Base-by-base conservation (phyloP, 53 echinoderm and acorn worm species). In the Zoroaster sp. region DNA sequence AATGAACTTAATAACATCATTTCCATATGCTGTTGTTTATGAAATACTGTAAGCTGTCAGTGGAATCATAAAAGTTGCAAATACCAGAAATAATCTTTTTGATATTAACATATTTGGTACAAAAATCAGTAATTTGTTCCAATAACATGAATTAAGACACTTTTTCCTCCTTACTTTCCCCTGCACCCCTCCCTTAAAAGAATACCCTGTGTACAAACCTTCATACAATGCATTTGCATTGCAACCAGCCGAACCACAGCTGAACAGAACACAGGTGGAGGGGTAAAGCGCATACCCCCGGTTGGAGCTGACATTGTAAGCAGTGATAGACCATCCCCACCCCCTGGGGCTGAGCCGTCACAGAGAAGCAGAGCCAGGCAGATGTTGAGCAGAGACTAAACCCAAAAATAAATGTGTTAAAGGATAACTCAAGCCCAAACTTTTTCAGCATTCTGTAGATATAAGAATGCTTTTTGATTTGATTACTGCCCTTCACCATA, bases 171-270 rank as follows among this genome's bases (percentile, higher is more conserved):
- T 32, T 69, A 15, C 36, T 10, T 28, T 4, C 33, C 10, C 70
- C 33, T 32, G 2, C 65, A n/a, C 28, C 20, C 65, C 65, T 4
- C 70, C n/a, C n/a, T n/a, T n/a, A n/a, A n/a, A n/a, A n/a, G n/a
- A n/a, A n/a, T 33, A n/a, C 35, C 65, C 71, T 9, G 47, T 36
- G 25, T n/a, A 67, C 89, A 41, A 81, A 97, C 97, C 97, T 97
- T 97, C 95, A 97, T 95, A 37, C 97, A 97, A 53, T 97, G 97
- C 97, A 97, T 97, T 75, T 97, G 97, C 95, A 95, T 97, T 18
- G 97, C 95, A 21, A 97, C 95, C 30, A 92, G 83, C 35, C 97
- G 70, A 52, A 97, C 92, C 33, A 97, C 97, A 2, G 97, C 91
- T 4, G 95, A 94, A 73, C 95, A 97, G 92, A 97, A 97, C 66